Conservation (phyloP, 2,797 vertebrate genomes). For the Hydrocynus forskahlii region DNA sequence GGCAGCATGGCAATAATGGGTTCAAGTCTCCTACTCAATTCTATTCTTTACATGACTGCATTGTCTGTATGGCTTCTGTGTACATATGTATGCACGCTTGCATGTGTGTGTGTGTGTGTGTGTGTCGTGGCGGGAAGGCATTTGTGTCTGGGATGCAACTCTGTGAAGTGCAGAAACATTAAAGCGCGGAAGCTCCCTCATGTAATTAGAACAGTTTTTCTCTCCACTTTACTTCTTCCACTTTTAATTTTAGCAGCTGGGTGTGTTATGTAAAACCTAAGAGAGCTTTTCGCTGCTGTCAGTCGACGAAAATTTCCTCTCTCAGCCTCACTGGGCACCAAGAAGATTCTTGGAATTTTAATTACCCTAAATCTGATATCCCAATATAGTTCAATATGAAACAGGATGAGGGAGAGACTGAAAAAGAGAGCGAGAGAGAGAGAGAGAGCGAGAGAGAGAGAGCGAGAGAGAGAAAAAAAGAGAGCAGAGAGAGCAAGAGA, state of each 20-base stretch:
- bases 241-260: conserved; percentile 54
- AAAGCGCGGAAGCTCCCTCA: conserved; percentile 63
- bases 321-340: conserved; percentile 26
- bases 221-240: conserved; percentile 63
- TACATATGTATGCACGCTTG: conserved; percentile 30
- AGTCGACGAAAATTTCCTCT: conserved; percentile 31
- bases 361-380: conserved; percentile 50
- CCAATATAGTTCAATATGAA: conserved; percentile 44
- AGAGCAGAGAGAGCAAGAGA: not conserved
- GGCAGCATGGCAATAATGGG: not conserved
- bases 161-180: conserved; percentile 47
- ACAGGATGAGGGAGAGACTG: conserved; percentile 18
- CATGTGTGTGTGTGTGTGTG: conserved; percentile 41
- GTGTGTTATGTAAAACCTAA: conserved; percentile 52
- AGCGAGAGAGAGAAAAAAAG: conserved; percentile 27
- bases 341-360: conserved; percentile 47
- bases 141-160: conserved; percentile 42
- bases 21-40: too few relatives aligned
- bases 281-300: conserved; percentile 40
- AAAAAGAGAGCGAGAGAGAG: not conserved
- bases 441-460: conserved; percentile 49
- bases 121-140: conserved; percentile 8
- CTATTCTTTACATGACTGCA: not conserved
- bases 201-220: conserved; percentile 65
- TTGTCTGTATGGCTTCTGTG: conserved; percentile 6